Evolutionary conservation across 2,113 vertebrate genomes (phyloP).

Genomic region (Eurystomus gularis): DNA sequence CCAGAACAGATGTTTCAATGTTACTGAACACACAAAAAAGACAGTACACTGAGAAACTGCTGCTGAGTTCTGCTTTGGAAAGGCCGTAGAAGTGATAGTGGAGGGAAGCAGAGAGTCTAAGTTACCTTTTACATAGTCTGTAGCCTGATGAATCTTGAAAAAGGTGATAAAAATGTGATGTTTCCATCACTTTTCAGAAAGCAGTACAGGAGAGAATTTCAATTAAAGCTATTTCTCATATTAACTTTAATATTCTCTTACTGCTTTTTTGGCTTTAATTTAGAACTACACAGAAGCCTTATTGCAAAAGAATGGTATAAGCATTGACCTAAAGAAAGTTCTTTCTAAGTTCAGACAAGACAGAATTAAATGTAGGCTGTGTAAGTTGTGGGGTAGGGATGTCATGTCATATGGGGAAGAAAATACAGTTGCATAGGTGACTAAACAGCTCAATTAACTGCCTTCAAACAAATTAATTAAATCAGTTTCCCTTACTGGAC

Average conservation of each 20-base stretch:
- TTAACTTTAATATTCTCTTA: neutral
- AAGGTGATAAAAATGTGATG: neutral
- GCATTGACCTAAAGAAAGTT: neutral
- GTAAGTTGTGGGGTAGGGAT: neutral
- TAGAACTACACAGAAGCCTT: neutral
- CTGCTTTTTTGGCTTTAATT: neutral
- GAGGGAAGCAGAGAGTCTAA: neutral
- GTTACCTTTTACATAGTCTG: neutral
- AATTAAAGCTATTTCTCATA: neutral
- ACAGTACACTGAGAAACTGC: neutral
- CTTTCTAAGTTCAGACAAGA: neutral
- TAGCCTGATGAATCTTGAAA: neutral
- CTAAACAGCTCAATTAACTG: neutral
- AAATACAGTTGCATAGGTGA: neutral
- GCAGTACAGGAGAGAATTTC: neutral
- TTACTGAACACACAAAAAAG: neutral
- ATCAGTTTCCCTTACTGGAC: neutral
- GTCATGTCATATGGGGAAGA: neutral
- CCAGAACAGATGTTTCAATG: neutral
- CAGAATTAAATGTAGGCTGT: neutral
- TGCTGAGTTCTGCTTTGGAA: neutral
- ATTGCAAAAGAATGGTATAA: neutral
- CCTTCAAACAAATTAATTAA: neutral
- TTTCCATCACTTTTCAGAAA: neutral
- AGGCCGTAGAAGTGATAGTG: neutral